Evolutionary conservation across 2,113 vertebrate genomes (phyloP).

Genomic region (Cyprinodon brontotheroides): DNA sequence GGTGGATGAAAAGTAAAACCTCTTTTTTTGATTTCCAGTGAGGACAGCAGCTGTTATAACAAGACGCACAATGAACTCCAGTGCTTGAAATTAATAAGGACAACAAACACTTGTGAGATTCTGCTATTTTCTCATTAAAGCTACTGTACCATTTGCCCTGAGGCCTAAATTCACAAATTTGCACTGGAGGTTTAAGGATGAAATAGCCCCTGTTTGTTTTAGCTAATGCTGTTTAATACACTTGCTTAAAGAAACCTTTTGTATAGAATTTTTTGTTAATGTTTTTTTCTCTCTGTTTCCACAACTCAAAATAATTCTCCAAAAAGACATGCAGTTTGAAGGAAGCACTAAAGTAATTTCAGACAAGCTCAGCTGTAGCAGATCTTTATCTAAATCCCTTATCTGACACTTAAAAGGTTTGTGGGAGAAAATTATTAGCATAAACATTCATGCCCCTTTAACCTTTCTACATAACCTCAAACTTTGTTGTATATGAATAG

Average conservation of each 20-base stretch:
- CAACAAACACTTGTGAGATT: constrained; percentile 26
- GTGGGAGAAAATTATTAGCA: background rate
- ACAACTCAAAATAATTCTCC: background rate
- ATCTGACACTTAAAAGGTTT: background rate
- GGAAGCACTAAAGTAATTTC: background rate
- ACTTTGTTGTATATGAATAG: background rate
- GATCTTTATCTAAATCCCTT: background rate
- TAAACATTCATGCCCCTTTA: background rate
- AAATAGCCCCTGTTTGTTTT: background rate
- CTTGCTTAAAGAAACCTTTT: no score
- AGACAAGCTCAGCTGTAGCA: background rate
- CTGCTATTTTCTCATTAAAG: constrained; percentile 5
- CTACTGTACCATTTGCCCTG: constrained; percentile 22
- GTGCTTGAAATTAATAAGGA: constrained; percentile 30
- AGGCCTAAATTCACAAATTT: constrained; percentile 5
- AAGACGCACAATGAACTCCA: constrained; percentile 16
- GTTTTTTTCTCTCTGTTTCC: background rate
- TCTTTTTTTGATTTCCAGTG: constrained; percentile 12
- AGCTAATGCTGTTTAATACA: background rate
- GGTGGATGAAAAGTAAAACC: constrained; percentile 46
- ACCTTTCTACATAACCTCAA: background rate
- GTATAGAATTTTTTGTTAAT: background rate
- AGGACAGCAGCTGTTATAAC: constrained; percentile 59
- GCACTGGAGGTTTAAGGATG: background rate
- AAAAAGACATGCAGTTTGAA: background rate